A percentile compares a stretch with the other conserved stretches of the same genome.
These are phyloP conservation scores for Malachius bipustulatus DNA, from an alignment of 2,888 invertebrate species.

Conservation along the genomic window DNA sequence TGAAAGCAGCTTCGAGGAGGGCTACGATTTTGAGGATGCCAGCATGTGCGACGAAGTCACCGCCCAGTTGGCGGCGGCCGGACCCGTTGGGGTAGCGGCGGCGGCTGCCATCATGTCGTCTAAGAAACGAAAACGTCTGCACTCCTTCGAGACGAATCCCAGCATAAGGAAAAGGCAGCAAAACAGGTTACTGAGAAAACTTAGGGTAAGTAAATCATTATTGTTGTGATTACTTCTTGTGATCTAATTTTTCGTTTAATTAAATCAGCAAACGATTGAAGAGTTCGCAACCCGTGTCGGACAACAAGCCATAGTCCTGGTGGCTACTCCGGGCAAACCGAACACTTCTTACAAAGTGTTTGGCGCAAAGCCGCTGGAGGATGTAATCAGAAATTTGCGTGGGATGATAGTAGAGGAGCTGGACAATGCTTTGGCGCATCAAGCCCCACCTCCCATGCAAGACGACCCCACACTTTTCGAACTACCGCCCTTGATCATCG, in stretches of 20 bases:
- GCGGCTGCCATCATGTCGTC: constrained; percentile 94
- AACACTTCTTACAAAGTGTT: constrained; percentile 94
- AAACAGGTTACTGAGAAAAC: constrained; percentile 77
- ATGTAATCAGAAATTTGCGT: constrained; percentile 83
- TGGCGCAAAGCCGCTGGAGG: constrained; percentile 92
- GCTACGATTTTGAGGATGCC: constrained; percentile 69
- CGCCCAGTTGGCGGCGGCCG: constrained; percentile 89
- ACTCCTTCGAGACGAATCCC: constrained; percentile 94
- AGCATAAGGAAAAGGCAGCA: constrained; percentile 92
- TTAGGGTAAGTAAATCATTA: constrained; percentile 66
- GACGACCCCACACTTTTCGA: constrained; percentile 92
- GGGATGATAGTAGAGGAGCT: constrained; percentile 90
- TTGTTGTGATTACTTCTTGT: no score
- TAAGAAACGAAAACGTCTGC: constrained; percentile 88
- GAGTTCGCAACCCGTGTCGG: constrained; percentile 96
- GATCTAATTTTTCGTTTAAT: constrained; percentile 11
- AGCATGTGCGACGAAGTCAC: constrained; percentile 90
- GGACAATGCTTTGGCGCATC: constrained; percentile 85
- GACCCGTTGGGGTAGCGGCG: constrained; percentile 91
- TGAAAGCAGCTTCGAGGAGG: constrained; percentile 66
- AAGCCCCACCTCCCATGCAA: constrained; percentile 72
- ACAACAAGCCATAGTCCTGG: constrained; percentile 91
- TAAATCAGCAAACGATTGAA: constrained; percentile 75
- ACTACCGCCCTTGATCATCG: constrained; percentile 89
- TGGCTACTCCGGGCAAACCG: constrained; percentile 92